Conservation (phyloP, 2,888 invertebrate genomes). For the Drosophila algonquin region DNA sequence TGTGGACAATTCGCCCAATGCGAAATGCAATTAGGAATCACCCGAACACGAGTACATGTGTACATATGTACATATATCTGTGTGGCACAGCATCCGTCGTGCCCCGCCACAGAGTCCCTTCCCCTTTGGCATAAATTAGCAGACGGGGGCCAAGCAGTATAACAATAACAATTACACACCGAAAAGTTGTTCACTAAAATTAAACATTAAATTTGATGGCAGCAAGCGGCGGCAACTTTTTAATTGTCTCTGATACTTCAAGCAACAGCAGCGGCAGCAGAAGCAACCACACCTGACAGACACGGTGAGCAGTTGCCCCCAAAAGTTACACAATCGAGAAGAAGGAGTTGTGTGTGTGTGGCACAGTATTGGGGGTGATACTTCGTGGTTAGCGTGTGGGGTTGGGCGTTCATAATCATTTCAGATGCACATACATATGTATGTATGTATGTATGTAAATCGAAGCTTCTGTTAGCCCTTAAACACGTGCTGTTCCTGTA, state of each 20-base stretch:
- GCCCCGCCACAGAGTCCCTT: conserved; percentile 27
- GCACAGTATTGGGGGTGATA: too few relatives aligned
- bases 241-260: conserved; percentile 57
- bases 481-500: not conserved
- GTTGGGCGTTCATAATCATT: not conserved
- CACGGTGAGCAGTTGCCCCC: not conserved
- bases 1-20: conserved; percentile 39
- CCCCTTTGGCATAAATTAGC: conserved; percentile 62
- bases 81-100: not conserved
- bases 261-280: conserved; percentile 6
- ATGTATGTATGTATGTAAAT: not conserved
- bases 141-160: conserved; percentile 15
- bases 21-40: conserved; percentile 58
- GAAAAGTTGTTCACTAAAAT: conserved; percentile 59
- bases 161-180: conserved; percentile 52
- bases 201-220: conserved; percentile 57
- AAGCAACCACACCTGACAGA: not conserved
- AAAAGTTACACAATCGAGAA: not conserved
- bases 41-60: conserved; percentile 9
- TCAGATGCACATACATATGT: too few relatives aligned
- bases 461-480: not conserved
- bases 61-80: conserved; percentile 6
- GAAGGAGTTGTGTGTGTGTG: not conserved
- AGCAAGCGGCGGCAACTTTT: conserved; percentile 42
- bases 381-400: too few relatives aligned